Evolutionary conservation across 1,140 invertebrate genomes (phyloP), one percentile per base, ranked within the genome.

Genomic region (Sipha flava): DNA sequence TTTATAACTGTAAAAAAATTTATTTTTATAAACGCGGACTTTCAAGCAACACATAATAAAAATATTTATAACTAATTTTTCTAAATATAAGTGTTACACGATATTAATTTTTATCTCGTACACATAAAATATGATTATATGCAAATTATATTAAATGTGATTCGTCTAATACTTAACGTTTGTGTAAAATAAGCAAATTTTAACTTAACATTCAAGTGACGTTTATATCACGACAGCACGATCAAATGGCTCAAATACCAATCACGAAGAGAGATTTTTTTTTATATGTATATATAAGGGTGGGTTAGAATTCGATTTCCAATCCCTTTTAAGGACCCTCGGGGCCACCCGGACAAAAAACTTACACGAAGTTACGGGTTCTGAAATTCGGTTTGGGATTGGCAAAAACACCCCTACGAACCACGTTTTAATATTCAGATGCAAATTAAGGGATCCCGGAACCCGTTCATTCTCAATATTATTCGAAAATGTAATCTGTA

Each of bases 401-500:
- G 73, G 73, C 34, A 77, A 77, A 77, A 77, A 59, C 52, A 18
- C 73, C 49, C 73, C 16, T 57, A 29, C 49, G 29, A 77, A 43
- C 18, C 49, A 59, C 34, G 73, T 77, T 59, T 77, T 77, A 77
- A 77, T 77, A 77, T 77, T 77, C 73, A 77, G 21, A 77, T 77
- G 73, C 49, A 77, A 77, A 77, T 77, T 77, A 77, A 77, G 52
- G 52, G 52, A 57, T 10, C 52, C 70, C 49, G 43, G n/a, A 26
- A 52, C 23, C 47, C 52, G 52, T 57, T 52, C 37, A 75, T 14
- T 54, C 6, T n/a, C 47, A 54, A 16, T 75, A 34, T 34, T 57
- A 59, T 77, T 77, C 40, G n/a, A 43, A 77, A 77, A 77, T 43
- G 73, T 77, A 59, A 77, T 77, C 34, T 75, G 37, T 75, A 10